Conservation (phyloP, 2,797 vertebrate species). For the Myotis planiceps region DNA sequence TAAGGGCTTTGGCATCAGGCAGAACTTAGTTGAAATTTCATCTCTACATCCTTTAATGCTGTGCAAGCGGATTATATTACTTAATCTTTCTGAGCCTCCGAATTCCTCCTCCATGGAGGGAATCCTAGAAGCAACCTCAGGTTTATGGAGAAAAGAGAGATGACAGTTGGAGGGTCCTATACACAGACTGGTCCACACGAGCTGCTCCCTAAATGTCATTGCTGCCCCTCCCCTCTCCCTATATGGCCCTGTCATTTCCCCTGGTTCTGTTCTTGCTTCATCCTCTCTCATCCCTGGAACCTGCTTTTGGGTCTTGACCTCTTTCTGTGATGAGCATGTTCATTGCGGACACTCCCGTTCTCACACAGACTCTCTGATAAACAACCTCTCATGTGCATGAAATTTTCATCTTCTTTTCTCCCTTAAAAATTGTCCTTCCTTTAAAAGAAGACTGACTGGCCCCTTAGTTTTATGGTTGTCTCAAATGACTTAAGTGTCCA, state of each 20-base stretch:
- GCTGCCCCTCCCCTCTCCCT: neutral
- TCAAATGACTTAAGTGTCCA: neutral
- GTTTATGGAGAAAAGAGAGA: neutral
- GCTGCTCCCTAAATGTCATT: neutral
- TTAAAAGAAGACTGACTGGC: neutral
- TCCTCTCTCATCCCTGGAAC: neutral
- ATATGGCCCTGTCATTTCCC: neutral
- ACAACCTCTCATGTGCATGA: neutral
- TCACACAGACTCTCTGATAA: neutral
- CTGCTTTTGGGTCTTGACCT: neutral
- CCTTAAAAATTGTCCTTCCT: neutral
- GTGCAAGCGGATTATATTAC: neutral
- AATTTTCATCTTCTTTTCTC: neutral
- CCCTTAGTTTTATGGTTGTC: neutral
- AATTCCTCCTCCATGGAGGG: neutral
- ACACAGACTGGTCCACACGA: neutral
- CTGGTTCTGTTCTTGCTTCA: neutral
- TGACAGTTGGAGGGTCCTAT: rapidly evolving
- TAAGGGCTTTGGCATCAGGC: neutral
- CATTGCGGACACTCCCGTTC: neutral
- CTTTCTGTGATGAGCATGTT: neutral
- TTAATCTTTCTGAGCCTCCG: neutral
- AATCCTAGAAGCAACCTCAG: neutral
- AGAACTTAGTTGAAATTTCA: neutral
- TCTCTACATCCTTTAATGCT: neutral